Conservation (phyloP, 2,797 vertebrate species). For the Betta splendens region DNA sequence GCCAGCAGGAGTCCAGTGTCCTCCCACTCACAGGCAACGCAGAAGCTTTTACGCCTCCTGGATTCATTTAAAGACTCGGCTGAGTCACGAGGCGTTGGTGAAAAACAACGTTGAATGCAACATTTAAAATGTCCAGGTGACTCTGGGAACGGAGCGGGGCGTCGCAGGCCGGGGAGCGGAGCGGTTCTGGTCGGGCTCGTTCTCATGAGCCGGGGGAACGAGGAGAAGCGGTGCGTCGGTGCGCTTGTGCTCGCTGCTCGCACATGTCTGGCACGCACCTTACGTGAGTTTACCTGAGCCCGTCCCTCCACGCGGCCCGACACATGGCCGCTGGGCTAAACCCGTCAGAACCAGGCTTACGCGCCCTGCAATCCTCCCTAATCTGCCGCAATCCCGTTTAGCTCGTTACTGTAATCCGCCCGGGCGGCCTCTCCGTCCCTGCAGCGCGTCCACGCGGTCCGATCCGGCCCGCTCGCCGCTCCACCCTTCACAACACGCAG, state of each 20-base stretch:
- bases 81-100: neutral
- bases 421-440: slow-evolving; percentile 37
- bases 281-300: slow-evolving; percentile 18
- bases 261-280: slow-evolving; percentile 22
- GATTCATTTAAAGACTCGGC: neutral
- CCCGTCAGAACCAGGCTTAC: slow-evolving; percentile 47
- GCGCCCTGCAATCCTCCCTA: slow-evolving; percentile 51
- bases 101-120: no score
- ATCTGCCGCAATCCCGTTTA: slow-evolving; percentile 66
- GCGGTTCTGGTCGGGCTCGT: no score
- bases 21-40: no score
- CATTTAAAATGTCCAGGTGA: no score
- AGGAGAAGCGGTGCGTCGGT: no score
- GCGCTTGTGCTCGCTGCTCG: slow-evolving; percentile 12
- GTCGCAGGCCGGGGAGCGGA: no score
- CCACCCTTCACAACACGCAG: no score
- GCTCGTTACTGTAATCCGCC: slow-evolving; percentile 67
- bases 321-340: slow-evolving; percentile 43
- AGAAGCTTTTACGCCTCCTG: neutral
- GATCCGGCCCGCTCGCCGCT: neutral
- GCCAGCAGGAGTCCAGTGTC: neutral
- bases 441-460: slow-evolving; percentile 6
- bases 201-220: no score
- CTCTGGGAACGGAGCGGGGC: no score
- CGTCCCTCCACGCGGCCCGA: slow-evolving; percentile 39